Evolutionary conservation across 2,797 vertebrate species (phyloP).

Genomic region (Spheniscus humboldti): DNA sequence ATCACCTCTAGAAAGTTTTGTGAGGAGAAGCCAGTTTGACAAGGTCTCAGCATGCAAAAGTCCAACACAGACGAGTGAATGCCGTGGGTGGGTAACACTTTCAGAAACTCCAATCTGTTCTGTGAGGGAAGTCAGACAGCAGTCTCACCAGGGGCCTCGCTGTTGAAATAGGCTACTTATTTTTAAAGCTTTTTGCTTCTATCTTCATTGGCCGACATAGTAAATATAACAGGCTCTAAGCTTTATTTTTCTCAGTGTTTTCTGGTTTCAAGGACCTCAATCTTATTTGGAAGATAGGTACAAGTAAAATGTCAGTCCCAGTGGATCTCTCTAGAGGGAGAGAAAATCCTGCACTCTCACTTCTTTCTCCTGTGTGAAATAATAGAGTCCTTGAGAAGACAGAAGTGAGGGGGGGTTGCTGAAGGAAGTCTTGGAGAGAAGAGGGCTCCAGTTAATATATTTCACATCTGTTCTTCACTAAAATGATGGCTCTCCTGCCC

Average conservation of each 20-base stretch:
- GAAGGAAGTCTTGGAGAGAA: constrained; percentile 3
- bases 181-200: not conserved
- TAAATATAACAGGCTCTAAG: not conserved
- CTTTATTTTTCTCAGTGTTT: not conserved
- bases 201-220: not conserved
- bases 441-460: constrained; percentile 1
- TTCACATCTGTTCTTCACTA: constrained; percentile 29
- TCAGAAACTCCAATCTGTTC: not conserved
- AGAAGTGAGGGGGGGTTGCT: fast-evolving
- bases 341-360: not conserved
- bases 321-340: not conserved
- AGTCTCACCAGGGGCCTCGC: not conserved
- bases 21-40: not conserved
- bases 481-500: not conserved
- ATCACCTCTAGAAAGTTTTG: not conserved
- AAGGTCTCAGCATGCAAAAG: not conserved
- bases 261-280: not conserved
- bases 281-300: not conserved
- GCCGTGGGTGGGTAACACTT: not conserved
- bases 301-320: not conserved
- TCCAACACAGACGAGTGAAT: not conserved
- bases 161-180: not conserved
- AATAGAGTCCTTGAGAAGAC: not conserved
- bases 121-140: not conserved
- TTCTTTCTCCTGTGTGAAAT: not conserved